Conservation (phyloP, 2,888 invertebrate genomes). For the Caenorhabditis macrosperma region DNA sequence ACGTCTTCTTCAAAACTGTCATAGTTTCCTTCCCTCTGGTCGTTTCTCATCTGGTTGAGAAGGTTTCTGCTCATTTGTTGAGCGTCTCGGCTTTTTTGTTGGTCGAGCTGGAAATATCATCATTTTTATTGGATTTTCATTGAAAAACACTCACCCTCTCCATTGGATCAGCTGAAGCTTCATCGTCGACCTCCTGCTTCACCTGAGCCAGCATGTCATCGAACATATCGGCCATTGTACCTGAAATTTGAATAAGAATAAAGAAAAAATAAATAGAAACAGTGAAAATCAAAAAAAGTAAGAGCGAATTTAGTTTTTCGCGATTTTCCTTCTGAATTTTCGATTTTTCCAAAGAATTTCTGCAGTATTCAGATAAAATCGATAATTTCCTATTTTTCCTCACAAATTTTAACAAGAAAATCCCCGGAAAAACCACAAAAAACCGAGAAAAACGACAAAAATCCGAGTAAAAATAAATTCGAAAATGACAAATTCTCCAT, state of each 20-base stretch:
- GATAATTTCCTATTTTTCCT: not conserved
- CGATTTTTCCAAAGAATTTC: not conserved
- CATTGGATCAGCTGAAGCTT: not conserved
- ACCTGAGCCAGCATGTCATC: no score
- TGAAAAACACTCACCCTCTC: not conserved
- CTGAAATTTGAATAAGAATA: no score
- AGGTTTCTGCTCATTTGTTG: not conserved
- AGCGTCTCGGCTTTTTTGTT: not conserved
- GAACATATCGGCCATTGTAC: no score
- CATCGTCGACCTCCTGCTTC: not conserved
- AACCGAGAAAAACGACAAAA: not conserved
- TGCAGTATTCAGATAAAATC: not conserved
- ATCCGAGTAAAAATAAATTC: not conserved
- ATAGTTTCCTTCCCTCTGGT: not conserved
- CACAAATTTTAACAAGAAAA: not conserved
- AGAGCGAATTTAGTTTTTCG: no score
- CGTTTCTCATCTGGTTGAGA: not conserved
- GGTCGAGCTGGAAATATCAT: not conserved
- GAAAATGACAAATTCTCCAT: conserved; percentile 1
- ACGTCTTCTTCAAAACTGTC: no score
- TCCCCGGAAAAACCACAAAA: not conserved
- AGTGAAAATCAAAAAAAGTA: no score
- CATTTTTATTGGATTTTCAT: not conserved
- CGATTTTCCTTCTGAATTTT: no score
- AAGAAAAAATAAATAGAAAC: no score